These are phyloP conservation scores for Moxostoma hubbsi DNA, from an alignment of 2,797 vertebrate genomes.

Conservation along the genomic window DNA sequence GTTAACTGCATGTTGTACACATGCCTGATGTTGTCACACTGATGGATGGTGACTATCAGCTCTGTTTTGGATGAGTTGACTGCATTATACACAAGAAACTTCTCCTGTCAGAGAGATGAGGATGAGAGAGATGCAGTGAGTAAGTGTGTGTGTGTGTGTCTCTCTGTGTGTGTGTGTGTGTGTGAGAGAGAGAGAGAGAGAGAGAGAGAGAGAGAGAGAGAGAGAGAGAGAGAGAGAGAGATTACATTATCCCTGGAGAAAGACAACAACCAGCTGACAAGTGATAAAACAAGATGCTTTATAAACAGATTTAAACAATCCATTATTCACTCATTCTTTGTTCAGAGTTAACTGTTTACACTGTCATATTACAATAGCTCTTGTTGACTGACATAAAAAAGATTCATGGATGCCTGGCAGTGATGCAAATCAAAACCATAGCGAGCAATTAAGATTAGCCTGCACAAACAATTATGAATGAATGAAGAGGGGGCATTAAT, in stretches of 20 bases:
- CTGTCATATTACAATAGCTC: slow-evolving; percentile 56
- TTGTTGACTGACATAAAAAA: slow-evolving; percentile 60
- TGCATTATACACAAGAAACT: slow-evolving; percentile 54
- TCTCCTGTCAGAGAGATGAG: slow-evolving; percentile 41
- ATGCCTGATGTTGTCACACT: slow-evolving; percentile 41
- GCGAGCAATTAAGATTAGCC: slow-evolving; percentile 76
- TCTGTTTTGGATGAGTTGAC: slow-evolving; percentile 45
- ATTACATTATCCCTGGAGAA: not conserved
- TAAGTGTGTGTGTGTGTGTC: no score
- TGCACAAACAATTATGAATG: slow-evolving; percentile 75
- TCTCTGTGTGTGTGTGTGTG: no score
- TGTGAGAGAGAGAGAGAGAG: no score
- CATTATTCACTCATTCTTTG: slow-evolving; percentile 53
- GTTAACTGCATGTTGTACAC: slow-evolving; percentile 20
- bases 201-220: no score
- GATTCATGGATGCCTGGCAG: slow-evolving; percentile 75
- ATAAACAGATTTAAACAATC: slow-evolving; percentile 52
- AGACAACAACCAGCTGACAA: slow-evolving; percentile 28
- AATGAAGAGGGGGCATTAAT: slow-evolving; percentile 75
- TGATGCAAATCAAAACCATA: slow-evolving; percentile 73
- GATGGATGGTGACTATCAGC: slow-evolving; percentile 50
- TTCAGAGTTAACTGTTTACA: slow-evolving; percentile 57
- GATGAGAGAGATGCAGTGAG: not conserved
- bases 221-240: slow-evolving; percentile 6
- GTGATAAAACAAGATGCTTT: slow-evolving; percentile 36